Evolutionary conservation across 2,888 invertebrate species (phyloP).

Genomic region (Agonum fuliginosum): DNA sequence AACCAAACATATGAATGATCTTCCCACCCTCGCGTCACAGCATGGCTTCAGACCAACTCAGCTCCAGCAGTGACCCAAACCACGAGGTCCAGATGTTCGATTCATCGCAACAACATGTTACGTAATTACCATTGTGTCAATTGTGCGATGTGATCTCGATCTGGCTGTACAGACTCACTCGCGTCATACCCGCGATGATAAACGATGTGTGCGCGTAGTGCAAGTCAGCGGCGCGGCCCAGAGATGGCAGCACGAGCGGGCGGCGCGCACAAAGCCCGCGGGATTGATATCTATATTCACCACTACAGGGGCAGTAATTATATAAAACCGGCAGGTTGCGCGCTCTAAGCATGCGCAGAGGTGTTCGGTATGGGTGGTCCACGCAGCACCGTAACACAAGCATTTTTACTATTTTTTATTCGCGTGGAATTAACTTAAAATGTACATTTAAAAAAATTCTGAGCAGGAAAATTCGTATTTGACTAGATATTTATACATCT

Average conservation of each 20-base stretch:
- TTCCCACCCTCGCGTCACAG: slow-evolving; percentile 2
- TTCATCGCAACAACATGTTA: slow-evolving; percentile 45
- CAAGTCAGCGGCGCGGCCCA: slow-evolving; percentile 49
- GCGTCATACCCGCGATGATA: slow-evolving; percentile 39
- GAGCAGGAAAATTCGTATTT: too few species aligned
- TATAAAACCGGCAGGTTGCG: slow-evolving; percentile 49
- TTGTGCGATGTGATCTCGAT: slow-evolving; percentile 35
- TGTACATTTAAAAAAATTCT: too few species aligned
- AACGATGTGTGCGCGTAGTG: slow-evolving; percentile 48
- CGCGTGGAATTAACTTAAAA: background rate
- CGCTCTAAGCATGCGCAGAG: slow-evolving; percentile 23
- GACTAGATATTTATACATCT: too few species aligned
- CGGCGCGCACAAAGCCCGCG: slow-evolving; percentile 32
- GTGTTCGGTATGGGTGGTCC: slow-evolving; percentile 57
- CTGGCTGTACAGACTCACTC: too few species aligned
- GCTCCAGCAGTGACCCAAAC: background rate
- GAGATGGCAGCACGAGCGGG: slow-evolving; percentile 36
- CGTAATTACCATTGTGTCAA: slow-evolving; percentile 57
- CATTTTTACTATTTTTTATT: too few species aligned
- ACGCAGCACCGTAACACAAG: background rate
- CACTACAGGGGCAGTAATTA: slow-evolving; percentile 55
- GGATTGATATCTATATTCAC: slow-evolving; percentile 53
- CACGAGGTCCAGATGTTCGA: slow-evolving; percentile 9
- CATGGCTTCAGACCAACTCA: background rate
- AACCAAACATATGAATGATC: background rate